Base-by-base conservation (phyloP, 2,888 invertebrate genomes). In the Mesorhabditis sp. region DNA sequence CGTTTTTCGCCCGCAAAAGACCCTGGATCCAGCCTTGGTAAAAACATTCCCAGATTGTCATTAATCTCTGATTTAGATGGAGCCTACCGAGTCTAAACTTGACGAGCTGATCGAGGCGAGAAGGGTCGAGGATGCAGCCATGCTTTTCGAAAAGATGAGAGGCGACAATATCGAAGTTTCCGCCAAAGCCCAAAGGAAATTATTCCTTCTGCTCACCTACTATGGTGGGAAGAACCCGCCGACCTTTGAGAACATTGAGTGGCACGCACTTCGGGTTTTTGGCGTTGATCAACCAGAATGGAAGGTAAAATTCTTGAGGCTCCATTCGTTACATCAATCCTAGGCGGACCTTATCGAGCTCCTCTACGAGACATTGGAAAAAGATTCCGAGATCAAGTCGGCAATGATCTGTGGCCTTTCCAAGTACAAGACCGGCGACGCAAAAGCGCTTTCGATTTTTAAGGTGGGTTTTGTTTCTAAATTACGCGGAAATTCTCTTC, bases 101-200 rank as follows among this genome's bases (percentile, higher is more conserved):
- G 43, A 68, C 4, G 45, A 66, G 50, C 71, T 83, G 70, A 75
- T 84, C 5, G 72, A 74, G 10, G 71, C 64, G 4, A 74, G 77
- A 62, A 72, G 76, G 66, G 83, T 84, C 58, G 65, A 69, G 28
- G 81, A 80, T 58, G 78, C 82, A 5, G 69, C 74, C 41, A 72
- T 78, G 62, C 62, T 83, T 5, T 85, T 81, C 71, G 82, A 84
- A 69, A 65, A 78, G 50, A 74, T 83, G 70, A 70, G 80, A n/a
- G 70, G 75, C 28, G 76, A 76, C 10, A 74, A 80, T 43, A 70
- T 73, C 2, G 77, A 77, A 6, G 71, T 84, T 4, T 74, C 71
- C 15, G 74, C 75, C 4, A 64, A 68, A 50, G 66, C 66, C 62
- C 58, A 81, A 76, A 41, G 75, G 44, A 71, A 76, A 7, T 67